phyloP scores from a whole-genome alignment of 2,888 invertebrate species.

The Pediacus dermestoides region DNA sequence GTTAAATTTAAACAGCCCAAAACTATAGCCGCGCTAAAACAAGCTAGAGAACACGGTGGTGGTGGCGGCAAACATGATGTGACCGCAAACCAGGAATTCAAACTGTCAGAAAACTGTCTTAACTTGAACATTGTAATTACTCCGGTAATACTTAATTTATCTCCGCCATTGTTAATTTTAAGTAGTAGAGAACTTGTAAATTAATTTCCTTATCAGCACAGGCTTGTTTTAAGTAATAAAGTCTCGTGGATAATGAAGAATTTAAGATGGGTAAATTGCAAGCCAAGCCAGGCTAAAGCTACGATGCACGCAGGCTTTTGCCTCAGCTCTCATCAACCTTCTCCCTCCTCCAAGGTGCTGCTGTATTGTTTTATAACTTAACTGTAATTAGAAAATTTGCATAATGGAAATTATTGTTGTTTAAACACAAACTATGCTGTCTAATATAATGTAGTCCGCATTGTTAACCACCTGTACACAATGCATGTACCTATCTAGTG shows the following conservation, averaged over 20 bases:
- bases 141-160: conserved; percentile 27
- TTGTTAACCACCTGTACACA: too few species aligned
- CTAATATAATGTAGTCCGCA: too few species aligned
- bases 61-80: conserved; percentile 3
- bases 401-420: too few species aligned
- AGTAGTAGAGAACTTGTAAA: conserved; percentile 23
- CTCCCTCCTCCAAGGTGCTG: too few species aligned
- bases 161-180: conserved; percentile 27
- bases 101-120: conserved; percentile 9
- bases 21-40: conserved; percentile 1
- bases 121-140: conserved; percentile 19
- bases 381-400: too few species aligned
- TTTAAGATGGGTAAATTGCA: too few species aligned
- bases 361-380: too few species aligned
- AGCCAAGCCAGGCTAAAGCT: background rate
- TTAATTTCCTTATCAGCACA: conserved; percentile 25
- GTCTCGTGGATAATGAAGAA: conserved; percentile 12
- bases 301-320: too few species aligned
- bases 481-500: too few species aligned
- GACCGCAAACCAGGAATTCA: conserved; percentile 8
- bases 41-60: background rate
- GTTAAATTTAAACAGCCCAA: conserved; percentile 4
- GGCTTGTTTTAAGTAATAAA: conserved; percentile 10
- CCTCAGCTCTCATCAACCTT: too few species aligned
- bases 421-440: too few species aligned